Base-by-base conservation (phyloP, 2,113 vertebrate species). In the Cyphomyrus plagiostoma region DNA sequence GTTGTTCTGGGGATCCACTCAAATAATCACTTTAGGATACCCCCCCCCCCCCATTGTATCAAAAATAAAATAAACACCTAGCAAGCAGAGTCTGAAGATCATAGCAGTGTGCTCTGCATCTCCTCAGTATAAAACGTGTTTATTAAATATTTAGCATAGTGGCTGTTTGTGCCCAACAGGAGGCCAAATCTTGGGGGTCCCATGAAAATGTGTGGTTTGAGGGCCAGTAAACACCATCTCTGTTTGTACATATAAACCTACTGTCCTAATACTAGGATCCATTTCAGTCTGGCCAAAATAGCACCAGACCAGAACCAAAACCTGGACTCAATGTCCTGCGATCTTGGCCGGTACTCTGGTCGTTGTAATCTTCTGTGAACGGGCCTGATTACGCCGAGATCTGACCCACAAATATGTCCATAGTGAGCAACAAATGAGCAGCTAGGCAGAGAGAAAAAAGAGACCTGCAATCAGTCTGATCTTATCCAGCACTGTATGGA, bases 401-500 rank as follows among this genome's bases (percentile, higher is more conserved):
- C 91, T 56, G 86, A n/a, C 19, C 2, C 7, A n/a, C 70, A n/a
- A 17, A n/a, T 23, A 89, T 83, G 50, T 88, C n/a, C 50, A n/a
- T 15, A 42, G 23, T 52, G n/a, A 87, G 45, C 49, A 80, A 21
- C 53, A 45, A 90, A 89, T 82, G 85, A 89, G 88, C 88, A n/a
- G 80, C 82, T 56, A n/a, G 26, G 46, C 42, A 11, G 13, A 87
- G 42, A 77, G 35, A 10, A 87, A 77, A 53, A 84, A 88, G 30
- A 26, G 21, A 23, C 23, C 56, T 62, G 56, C 23, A n/a, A 62
- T 62, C 21, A 66, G 48, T 46, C 7, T 19, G 30, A 77, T 77
- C 88, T 91, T 91, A 92, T 91, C 91, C 86, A 13, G 35, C 46
- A 83, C 74, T 89, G 1, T 91, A 92, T 90, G 90, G 74, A 91